Evolutionary conservation across 2,797 vertebrate genomes (phyloP).

Genomic region (Lepus oiostolus): DNA sequence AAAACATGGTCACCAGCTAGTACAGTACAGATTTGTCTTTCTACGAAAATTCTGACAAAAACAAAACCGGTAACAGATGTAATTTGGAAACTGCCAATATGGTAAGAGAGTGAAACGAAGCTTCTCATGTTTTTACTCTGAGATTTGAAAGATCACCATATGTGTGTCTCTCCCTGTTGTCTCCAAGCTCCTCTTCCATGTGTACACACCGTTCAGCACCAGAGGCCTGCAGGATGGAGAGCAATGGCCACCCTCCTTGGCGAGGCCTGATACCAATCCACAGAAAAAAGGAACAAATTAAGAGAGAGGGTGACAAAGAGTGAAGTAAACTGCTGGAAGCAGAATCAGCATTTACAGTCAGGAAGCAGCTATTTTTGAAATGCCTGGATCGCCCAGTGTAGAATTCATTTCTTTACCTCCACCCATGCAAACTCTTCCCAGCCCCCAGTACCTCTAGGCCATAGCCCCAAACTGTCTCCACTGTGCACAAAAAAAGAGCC

Average conservation of each 20-base stretch:
- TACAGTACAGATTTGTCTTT: constrained; percentile 43
- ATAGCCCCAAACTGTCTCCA: background rate
- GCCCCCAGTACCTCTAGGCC: background rate
- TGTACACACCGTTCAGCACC: constrained; percentile 46
- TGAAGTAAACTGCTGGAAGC: background rate
- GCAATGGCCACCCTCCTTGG: background rate
- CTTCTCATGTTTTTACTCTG: constrained; percentile 58
- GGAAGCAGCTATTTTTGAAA: constrained; percentile 11
- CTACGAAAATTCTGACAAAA: constrained; percentile 73
- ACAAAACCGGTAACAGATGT: constrained; percentile 61
- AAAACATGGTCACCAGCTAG: constrained; percentile 25
- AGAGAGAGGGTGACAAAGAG: background rate
- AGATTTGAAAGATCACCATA: constrained; percentile 69
- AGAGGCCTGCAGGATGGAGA: background rate
- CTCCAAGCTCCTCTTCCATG: background rate
- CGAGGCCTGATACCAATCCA: background rate
- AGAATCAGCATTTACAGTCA: background rate
- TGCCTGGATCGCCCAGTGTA: background rate
- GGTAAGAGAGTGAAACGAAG: constrained; percentile 43
- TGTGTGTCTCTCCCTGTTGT: constrained; percentile 35
- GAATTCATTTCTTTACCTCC: background rate
- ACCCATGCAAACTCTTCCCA: background rate
- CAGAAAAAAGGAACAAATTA: background rate
- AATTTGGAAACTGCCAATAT: constrained; percentile 64
- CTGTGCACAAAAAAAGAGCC: background rate